Base-by-base conservation (phyloP, 2,113 vertebrate species). In the Atrichornis clamosus region DNA sequence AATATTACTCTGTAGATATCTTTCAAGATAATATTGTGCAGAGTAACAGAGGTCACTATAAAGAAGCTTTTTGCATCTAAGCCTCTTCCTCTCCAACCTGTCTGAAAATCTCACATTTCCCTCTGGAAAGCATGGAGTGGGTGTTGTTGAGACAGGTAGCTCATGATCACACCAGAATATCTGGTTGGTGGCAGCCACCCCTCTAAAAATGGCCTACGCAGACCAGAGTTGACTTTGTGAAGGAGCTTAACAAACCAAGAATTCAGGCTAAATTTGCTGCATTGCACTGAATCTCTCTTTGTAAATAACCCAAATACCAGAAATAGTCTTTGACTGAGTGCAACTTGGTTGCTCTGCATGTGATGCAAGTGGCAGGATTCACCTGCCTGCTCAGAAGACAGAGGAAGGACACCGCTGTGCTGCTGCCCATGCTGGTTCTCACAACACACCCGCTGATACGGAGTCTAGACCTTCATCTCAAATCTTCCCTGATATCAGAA, bases 231-330 rank as follows among this genome's bases (percentile, higher is more conserved):
- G 77, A 4, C 39, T 74, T 41, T 56, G 21, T 10, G 50, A n/a
- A 49, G 89, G 67, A 87, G 78, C 15, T 86, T 5, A 28, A 35
- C 18, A 88, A 85, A 41, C 9, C 30, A 80, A 65, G 35, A 77
- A 95, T 47, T 86, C 18, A 90, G 70, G 65, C 77, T 93, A 37
- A 32, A 42, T 90, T 75, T 84, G 35, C 76, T 90, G 77, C 69
- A 47, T 47, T 81, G 84, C 77, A 68, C 86, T 59, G 47, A 68
- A 28, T 33, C 10, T 69, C 58, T 76, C 63, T 37, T 13, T 59
- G 70, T 78, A 74, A 95, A 95, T 81, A 92, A 95, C 83, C 39
- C 94, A 72, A 81, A 84, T 92, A 47, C 46, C 80, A 92, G 86
- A 95, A 84, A 89, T 44, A 86, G 80, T 23, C 35, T 69, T 55